These are phyloP conservation scores for Callitettix versicolor DNA, from an alignment of 1,140 invertebrate genomes.

Conservation along the genomic window DNA sequence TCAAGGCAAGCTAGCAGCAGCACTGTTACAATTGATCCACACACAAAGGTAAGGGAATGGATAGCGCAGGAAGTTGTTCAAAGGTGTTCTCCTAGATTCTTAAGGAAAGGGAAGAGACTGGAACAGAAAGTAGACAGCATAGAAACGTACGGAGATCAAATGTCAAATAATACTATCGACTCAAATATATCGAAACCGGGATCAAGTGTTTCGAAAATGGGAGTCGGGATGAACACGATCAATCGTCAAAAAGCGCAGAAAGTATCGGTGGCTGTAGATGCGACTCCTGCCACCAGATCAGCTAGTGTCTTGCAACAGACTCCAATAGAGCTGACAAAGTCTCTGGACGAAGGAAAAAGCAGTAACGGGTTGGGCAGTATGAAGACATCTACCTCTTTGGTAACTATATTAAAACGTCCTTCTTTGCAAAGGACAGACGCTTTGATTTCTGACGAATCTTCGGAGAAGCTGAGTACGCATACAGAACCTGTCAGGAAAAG, in stretches of 20 bases:
- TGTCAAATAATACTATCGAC: constrained; percentile 12
- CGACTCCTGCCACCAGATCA: constrained; percentile 56
- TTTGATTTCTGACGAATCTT: constrained; percentile 15
- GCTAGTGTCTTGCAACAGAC: constrained; percentile 59
- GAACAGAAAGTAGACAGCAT: constrained; percentile 6
- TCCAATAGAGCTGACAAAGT: constrained; percentile 58
- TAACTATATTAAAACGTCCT: constrained; percentile 11
- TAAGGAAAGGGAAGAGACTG: constrained; percentile 36
- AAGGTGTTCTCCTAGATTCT: constrained; percentile 51
- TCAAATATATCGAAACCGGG: constrained; percentile 13
- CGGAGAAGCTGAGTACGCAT: neutral
- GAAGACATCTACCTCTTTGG: constrained; percentile 10
- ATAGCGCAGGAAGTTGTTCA: constrained; percentile 55
- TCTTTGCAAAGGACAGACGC: constrained; percentile 20
- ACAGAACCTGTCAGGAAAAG: constrained; percentile 2
- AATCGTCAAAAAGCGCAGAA: constrained; percentile 41
- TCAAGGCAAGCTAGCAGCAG: constrained; percentile 61
- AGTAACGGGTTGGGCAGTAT: constrained; percentile 1
- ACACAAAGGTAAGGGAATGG: constrained; percentile 76
- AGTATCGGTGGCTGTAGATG: constrained; percentile 62
- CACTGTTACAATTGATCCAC: constrained; percentile 57
- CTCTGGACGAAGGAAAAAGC: constrained; percentile 26
- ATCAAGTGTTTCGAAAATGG: constrained; percentile 6
- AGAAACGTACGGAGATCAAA: constrained; percentile 13
- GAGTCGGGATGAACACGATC: neutral